phyloP scores from a whole-genome alignment of 2,113 vertebrate species.

The Notarius quadriscutis region DNA sequence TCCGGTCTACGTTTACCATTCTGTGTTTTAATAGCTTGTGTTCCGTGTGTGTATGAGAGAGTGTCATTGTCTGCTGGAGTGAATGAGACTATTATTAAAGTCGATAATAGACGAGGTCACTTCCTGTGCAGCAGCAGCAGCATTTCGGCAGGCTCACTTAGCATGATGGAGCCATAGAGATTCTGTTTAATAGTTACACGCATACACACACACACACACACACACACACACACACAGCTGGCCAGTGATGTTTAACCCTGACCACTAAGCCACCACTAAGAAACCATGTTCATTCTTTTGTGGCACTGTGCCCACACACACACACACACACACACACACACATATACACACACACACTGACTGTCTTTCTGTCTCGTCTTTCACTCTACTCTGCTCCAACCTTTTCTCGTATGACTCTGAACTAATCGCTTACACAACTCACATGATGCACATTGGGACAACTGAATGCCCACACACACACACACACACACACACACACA shows the following conservation, averaged over 20 bases:
- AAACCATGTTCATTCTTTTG: constrained; percentile 8
- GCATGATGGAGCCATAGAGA: constrained; percentile 25
- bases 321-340: constrained; percentile 6
- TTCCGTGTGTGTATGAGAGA: not conserved
- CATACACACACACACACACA: constrained; percentile 8
- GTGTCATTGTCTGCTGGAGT: constrained; percentile 40
- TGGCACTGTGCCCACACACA: constrained; percentile 3
- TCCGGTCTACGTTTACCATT: constrained; percentile 5
- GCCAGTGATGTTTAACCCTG: constrained; percentile 22
- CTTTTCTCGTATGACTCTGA: constrained; percentile 7
- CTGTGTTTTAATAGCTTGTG: not conserved
- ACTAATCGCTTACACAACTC: constrained; percentile 36
- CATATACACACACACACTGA: not conserved
- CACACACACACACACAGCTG: constrained; percentile 31
- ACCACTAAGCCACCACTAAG: constrained; percentile 5
- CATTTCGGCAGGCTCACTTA: constrained; percentile 18
- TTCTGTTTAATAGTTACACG: not conserved
- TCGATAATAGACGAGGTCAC: constrained; percentile 39
- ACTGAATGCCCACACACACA: constrained; percentile 3
- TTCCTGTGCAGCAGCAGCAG: constrained; percentile 17
- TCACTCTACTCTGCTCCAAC: not conserved
- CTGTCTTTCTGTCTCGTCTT: constrained; percentile 3
- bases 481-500: constrained; percentile 9
- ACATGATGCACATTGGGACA: constrained; percentile 19
- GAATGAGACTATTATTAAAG: constrained; percentile 51